These are phyloP conservation scores for Vespertilio murinus DNA, from an alignment of 2,797 vertebrate species.

Conservation along the genomic window DNA sequence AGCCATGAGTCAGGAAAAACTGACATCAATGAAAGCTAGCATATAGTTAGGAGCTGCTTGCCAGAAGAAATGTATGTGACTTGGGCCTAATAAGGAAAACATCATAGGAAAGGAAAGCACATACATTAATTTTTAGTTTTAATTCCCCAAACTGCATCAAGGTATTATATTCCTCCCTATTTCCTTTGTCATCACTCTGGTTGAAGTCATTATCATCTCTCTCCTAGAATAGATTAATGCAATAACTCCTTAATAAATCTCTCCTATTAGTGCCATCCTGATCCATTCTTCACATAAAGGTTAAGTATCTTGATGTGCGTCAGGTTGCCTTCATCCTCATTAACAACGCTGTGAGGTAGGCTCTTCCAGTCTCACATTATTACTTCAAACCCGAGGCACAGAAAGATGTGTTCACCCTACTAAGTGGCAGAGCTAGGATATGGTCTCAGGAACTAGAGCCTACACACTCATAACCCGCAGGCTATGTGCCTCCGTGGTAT, in stretches of 20 bases:
- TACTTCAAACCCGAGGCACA: not conserved
- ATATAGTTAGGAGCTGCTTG: not conserved
- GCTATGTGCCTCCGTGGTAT: not conserved
- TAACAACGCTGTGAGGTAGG: not conserved
- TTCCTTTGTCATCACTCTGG: not conserved
- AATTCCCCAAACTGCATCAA: not conserved
- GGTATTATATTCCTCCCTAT: not conserved
- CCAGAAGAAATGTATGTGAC: not conserved
- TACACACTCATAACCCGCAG: not conserved
- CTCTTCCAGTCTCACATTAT: not conserved
- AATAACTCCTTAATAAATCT: not conserved
- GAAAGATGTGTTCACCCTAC: not conserved
- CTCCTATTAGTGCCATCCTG: not conserved
- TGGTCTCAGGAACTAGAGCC: not conserved
- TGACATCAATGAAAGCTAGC: not conserved
- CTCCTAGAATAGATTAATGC: not conserved
- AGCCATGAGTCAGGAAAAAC: not conserved
- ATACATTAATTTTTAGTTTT: conserved; percentile 16
- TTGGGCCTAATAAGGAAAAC: not conserved
- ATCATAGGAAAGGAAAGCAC: not conserved
- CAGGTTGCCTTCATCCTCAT: not conserved
- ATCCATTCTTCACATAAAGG: not conserved
- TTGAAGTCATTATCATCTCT: not conserved
- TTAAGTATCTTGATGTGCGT: not conserved
- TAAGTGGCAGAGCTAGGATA: not conserved